Evolutionary conservation across 1,140 invertebrate species (phyloP), one percentile per base, ranked within the genome.

Genomic region (Orchestia grillus): DNA sequence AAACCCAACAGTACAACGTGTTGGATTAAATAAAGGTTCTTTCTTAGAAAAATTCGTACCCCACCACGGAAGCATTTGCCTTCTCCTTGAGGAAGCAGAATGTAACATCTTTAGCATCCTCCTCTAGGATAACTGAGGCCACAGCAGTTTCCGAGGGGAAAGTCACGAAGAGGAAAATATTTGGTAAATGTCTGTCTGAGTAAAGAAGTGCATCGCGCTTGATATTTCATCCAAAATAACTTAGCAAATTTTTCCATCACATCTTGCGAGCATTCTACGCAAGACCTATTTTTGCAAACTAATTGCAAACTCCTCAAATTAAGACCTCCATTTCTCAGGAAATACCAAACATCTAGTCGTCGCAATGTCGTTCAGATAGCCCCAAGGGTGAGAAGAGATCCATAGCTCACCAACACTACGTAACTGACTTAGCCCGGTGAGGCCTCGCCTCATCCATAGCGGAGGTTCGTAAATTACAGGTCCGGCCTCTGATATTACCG

Each of bases 401-500:
- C 62, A 77, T 77, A 77, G 11, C 62, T 77, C 62, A 77, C 62
- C 11, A 77, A 36, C 62, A 77, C 11, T 28, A 77, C 62, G 62
- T 77, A 77, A 77, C 62, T 36, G 15, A 77, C 62, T 77, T 36
- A 28, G 62, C 28, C 3, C 62, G 62, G 62, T 36, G 62, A 23
- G 15, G 62, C 36, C 11, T 19, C 11, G 62, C 62, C 62, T 77
- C 62, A 77, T 23, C 62, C 62, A 23, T 28, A 36, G 62, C 62
- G 28, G 28, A 19, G 41, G 88, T 42, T n/a, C 44, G 44, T 94
- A 94, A 94, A 94, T 94, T 47, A 94, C 92, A 94, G 47, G 44
- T 40, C 23, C 6, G 40, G 40, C 11, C 8, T 16, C 44, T 44
- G 92, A 47, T 45, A 94, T 94, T 94, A 94, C 43, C 43, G 43